Evolutionary conservation across 2,797 vertebrate species (phyloP).

Genomic region (Gila robusta): DNA sequence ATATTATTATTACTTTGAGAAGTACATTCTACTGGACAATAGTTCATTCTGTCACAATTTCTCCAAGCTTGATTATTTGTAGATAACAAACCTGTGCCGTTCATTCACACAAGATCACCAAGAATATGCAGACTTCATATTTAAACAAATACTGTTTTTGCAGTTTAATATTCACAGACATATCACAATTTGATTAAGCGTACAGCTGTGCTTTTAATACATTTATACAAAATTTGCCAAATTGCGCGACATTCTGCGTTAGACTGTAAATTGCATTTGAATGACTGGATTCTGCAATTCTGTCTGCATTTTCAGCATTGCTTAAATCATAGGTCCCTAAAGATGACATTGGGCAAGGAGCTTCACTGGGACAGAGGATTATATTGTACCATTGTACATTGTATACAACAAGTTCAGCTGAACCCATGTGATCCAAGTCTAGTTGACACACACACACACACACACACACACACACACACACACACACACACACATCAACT

Average conservation of each 20-base stretch:
- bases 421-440: neutral
- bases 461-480: too few species aligned
- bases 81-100: neutral
- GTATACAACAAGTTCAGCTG: neutral
- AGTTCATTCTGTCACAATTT: neutral
- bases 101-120: neutral
- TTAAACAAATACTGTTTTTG: neutral
- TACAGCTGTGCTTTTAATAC: neutral
- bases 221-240: neutral
- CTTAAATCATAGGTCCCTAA: neutral
- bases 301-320: too few species aligned
- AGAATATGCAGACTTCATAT: neutral
- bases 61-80: neutral
- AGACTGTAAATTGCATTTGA: neutral
- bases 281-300: neutral
- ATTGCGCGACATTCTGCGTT: neutral
- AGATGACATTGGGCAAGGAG: neutral
- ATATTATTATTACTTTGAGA: neutral
- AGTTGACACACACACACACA: neutral
- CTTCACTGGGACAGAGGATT: neutral
- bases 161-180: neutral
- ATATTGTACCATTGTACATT: too few species aligned
- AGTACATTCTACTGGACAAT: neutral
- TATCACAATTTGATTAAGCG: neutral
- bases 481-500: neutral